A percentile compares a stretch with the other conserved stretches of the same genome.
phyloP scores from a whole-genome alignment of 1,140 invertebrate species.

The Sminthurides bifidus region DNA sequence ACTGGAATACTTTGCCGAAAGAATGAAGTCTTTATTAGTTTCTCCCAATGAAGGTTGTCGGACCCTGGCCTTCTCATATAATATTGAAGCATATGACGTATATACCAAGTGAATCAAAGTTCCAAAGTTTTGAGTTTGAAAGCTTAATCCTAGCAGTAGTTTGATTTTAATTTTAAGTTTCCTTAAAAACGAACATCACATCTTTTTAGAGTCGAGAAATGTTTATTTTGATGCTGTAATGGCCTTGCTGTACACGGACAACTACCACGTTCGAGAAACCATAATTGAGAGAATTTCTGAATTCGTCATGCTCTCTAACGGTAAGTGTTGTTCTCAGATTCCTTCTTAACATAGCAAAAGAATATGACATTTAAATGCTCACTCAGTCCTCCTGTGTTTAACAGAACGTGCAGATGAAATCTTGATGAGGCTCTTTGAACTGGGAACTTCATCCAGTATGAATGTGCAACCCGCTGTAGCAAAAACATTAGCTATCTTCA shows the following conservation, averaged over 20 bases:
- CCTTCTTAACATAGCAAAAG: neutral
- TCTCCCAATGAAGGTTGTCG: constrained; percentile 51
- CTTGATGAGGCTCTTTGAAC: constrained; percentile 64
- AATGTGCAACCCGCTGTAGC: constrained; percentile 64
- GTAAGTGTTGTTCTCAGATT: constrained; percentile 35
- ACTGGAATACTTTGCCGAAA: constrained; percentile 52
- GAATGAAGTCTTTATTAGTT: constrained; percentile 47
- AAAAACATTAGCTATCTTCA: constrained; percentile 65
- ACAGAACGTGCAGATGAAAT: constrained; percentile 24
- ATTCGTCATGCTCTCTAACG: constrained; percentile 64
- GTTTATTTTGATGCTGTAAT: constrained; percentile 61
- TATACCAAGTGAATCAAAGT: constrained; percentile 40
- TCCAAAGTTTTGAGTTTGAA: constrained; percentile 12
- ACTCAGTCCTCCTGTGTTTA: constrained; percentile 1
- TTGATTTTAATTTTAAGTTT: too few relatives aligned
- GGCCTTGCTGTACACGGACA: constrained; percentile 61
- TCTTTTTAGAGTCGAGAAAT: constrained; percentile 36
- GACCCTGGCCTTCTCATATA: constrained; percentile 49
- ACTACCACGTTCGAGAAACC: constrained; percentile 62
- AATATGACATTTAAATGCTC: constrained; percentile 1
- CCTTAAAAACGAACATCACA: constrained; percentile 27
- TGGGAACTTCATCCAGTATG: constrained; percentile 65
- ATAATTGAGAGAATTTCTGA: constrained; percentile 73
- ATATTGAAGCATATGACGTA: constrained; percentile 53
- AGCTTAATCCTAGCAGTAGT: too few relatives aligned